phyloP scores from a whole-genome alignment of 1,140 invertebrate species.

The Drosophila aff. region DNA sequence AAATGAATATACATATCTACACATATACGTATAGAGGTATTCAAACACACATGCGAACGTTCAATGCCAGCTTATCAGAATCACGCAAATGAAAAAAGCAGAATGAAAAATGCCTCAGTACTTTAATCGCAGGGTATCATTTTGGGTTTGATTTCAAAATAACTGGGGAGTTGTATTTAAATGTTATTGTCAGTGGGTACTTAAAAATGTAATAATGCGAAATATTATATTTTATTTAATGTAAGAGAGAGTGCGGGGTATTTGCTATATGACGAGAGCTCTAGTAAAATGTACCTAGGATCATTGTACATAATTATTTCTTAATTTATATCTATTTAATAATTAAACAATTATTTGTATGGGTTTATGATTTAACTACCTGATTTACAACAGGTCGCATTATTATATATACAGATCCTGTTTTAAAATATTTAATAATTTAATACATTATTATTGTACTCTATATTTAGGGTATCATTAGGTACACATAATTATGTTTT shows the following conservation, averaged over 20 bases:
- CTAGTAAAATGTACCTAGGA: background rate
- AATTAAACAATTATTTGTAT: background rate
- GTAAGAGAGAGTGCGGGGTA: background rate
- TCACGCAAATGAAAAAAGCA: slow-evolving; percentile 12
- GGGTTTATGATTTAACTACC: no score
- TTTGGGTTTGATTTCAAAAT: background rate
- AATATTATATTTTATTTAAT: background rate
- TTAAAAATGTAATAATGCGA: background rate
- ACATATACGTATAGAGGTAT: background rate
- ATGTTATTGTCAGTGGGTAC: background rate
- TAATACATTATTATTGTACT: background rate
- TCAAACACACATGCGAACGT: slow-evolving; percentile 31
- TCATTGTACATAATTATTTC: background rate
- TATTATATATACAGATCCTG: background rate
- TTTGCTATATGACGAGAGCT: background rate
- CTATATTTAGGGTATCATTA: background rate
- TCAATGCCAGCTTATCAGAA: slow-evolving; percentile 77
- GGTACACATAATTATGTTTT: background rate
- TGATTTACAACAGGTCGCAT: background rate
- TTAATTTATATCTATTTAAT: background rate
- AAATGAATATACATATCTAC: background rate
- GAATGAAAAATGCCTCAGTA: background rate
- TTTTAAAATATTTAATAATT: background rate
- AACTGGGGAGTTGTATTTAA: background rate
- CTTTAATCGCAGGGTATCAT: slow-evolving; percentile 1